These are phyloP conservation scores for Drosophila sordidapex DNA, from an alignment of 2,888 invertebrate species.

Conservation along the genomic window DNA sequence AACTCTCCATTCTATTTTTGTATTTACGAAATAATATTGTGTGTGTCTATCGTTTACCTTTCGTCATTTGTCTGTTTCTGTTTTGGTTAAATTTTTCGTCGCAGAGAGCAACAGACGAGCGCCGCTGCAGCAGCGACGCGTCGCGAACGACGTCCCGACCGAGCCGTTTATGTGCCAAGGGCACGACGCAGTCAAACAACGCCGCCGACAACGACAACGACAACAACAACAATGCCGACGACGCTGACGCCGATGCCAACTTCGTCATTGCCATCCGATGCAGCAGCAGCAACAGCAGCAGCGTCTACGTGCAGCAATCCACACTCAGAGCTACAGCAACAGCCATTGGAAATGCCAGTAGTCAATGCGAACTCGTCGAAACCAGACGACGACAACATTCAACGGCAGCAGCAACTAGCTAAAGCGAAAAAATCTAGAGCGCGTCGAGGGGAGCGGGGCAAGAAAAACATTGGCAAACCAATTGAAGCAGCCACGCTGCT, in stretches of 20 bases:
- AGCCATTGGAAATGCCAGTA: constrained; percentile 64
- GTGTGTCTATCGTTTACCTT: constrained; percentile 41
- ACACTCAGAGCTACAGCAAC: constrained; percentile 63
- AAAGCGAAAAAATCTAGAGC: constrained; percentile 66
- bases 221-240: constrained; percentile 35
- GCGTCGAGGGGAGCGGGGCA: constrained; percentile 70
- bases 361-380: constrained; percentile 69
- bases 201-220: constrained; percentile 77
- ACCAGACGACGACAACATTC: constrained; percentile 66
- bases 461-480: constrained; percentile 58
- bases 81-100: constrained; percentile 76
- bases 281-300: constrained; percentile 30
- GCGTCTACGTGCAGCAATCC: constrained; percentile 33
- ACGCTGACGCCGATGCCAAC: constrained; percentile 40
- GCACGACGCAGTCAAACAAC: constrained; percentile 87
- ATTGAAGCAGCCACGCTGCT: constrained; percentile 51
- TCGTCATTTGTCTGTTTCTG: constrained; percentile 53
- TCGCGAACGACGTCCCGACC: constrained; percentile 89
- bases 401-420: constrained; percentile 13
- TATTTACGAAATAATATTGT: constrained; percentile 66
- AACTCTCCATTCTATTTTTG: constrained; percentile 9
- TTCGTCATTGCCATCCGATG: constrained; percentile 12
- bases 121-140: constrained; percentile 72
- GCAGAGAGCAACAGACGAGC: constrained; percentile 60
- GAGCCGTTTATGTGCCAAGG: constrained; percentile 92